Base-by-base conservation (phyloP, 2,888 invertebrate genomes). In the Melinopterus prodromus region DNA sequence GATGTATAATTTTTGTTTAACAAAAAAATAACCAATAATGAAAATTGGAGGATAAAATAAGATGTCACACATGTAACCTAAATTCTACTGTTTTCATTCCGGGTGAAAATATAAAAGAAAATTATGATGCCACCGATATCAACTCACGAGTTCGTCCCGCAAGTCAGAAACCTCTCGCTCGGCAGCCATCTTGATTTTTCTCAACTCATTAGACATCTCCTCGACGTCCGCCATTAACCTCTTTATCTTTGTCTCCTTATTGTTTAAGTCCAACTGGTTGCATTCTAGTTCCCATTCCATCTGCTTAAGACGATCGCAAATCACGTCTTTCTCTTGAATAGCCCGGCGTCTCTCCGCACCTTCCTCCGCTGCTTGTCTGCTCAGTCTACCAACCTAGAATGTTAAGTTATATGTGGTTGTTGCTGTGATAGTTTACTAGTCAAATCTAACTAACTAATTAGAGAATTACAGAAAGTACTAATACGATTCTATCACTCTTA, bases 341-440 rank as follows among this genome's bases (percentile, higher is more conserved):
- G 95, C 94, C 84, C 95, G 91, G 84, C 96, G 91, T 83, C 96
- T 92, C 87, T 96, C 96, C 5, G 94, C 92, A 35, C 96, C 95
- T 88, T 96, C 96, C 86, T 95, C 97, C 70, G 95, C 97, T 53
- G 95, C 96, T 88, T 95, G 96, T 80, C 95, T 92, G 84, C 95
- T 96, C 81, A 96, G 89, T 81, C 96, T 93, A 84, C 95, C 95
- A 82, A 95, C 94, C 93, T 93, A 84, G 71, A 87, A 86, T 26
- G 26, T 26, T 26, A 26, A 26, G 26, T 26, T 26, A 26, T 26
- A 26, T 26, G 3, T 26, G 26, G 81, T 69, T 36, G 2, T 80
- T 78, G 16, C 36, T 79, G 15, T 77, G 26, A 71, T 36, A 72
- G 16, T 72, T 72, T 15, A 70, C 70, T 70, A 70, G 14, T 15